phyloP scores from a whole-genome alignment of 2,113 vertebrate genomes.

The Ariopsis seemanni region DNA sequence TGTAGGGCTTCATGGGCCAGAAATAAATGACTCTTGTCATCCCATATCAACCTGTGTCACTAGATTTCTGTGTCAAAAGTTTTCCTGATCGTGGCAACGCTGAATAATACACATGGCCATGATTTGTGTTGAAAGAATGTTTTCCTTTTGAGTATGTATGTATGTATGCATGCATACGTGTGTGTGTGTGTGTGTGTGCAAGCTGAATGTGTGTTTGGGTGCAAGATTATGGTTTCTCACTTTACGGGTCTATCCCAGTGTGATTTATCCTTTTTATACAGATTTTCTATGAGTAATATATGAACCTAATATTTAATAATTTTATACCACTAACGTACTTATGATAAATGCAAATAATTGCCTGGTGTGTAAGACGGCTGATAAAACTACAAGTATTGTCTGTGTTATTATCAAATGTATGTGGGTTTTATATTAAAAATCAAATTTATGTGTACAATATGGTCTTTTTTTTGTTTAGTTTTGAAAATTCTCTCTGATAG shows the following conservation, averaged over 20 bases:
- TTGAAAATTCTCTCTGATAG: conserved; percentile 27
- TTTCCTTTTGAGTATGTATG: conserved; percentile 10
- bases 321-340: conserved; percentile 83
- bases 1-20: conserved; percentile 70
- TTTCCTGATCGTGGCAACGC: conserved; percentile 42
- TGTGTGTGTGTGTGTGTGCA: conserved; percentile 4
- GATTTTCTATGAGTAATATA: conserved; percentile 84
- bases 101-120: conserved; percentile 47
- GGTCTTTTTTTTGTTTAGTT: conserved; percentile 33
- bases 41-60: conserved; percentile 49
- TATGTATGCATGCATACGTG: neutral
- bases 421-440: conserved; percentile 76
- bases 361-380: conserved; percentile 70
- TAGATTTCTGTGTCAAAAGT: conserved; percentile 49
- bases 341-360: conserved; percentile 73
- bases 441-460: conserved; percentile 63
- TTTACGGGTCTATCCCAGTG: conserved; percentile 77
- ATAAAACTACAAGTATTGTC: conserved; percentile 59
- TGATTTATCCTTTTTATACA: conserved; percentile 76
- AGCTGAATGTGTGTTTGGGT: conserved; percentile 13
- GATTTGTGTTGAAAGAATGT: conserved; percentile 49
- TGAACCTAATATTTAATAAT: conserved; percentile 85
- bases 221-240: conserved; percentile 53
- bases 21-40: conserved; percentile 56
- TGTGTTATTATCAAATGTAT: conserved; percentile 70